A percentile compares a stretch with the other conserved stretches of the same genome.
Conservation (phyloP, 2,888 invertebrate genomes). For the Drosophila suboccidentalis region DNA sequence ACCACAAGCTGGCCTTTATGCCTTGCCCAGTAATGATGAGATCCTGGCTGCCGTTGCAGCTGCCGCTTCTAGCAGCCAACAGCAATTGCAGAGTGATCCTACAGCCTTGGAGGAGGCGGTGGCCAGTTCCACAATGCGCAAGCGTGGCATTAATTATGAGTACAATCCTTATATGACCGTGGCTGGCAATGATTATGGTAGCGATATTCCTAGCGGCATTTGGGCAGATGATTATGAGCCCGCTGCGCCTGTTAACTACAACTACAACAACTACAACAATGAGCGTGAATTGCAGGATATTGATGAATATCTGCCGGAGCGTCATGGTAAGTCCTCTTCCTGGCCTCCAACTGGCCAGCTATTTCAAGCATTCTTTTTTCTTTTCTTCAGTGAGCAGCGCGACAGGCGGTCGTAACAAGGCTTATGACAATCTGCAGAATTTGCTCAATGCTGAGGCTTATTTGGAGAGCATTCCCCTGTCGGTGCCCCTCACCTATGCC, state of each 20-base stretch:
- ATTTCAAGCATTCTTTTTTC: background rate
- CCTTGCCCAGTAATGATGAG: slow-evolving; percentile 77
- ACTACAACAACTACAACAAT: slow-evolving; percentile 56
- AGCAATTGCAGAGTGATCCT: slow-evolving; percentile 71
- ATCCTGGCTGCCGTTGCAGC: slow-evolving; percentile 83
- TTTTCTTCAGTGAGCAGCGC: slow-evolving; percentile 33
- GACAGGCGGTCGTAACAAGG: slow-evolving; percentile 77
- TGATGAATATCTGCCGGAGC: slow-evolving; percentile 83
- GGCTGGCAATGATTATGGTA: slow-evolving; percentile 51
- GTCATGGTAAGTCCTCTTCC: slow-evolving; percentile 60
- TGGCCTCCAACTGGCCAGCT: background rate
- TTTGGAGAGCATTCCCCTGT: slow-evolving; percentile 82
- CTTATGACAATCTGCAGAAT: slow-evolving; percentile 85
- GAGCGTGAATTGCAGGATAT: slow-evolving; percentile 83
- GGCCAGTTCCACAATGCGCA: slow-evolving; percentile 78
- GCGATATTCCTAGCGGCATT: slow-evolving; percentile 78
- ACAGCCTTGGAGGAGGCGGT: slow-evolving; percentile 59
- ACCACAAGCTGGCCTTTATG: slow-evolving; percentile 54
- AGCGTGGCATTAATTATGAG: slow-evolving; percentile 83
- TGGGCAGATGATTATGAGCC: slow-evolving; percentile 85
- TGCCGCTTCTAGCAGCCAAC: slow-evolving; percentile 73
- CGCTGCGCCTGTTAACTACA: slow-evolving; percentile 61
- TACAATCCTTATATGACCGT: slow-evolving; percentile 68
- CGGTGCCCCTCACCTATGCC: slow-evolving; percentile 82
- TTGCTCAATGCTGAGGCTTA: slow-evolving; percentile 84